These are phyloP conservation scores for Dorcus hopei DNA, from an alignment of 2,888 invertebrate genomes.

Conservation along the genomic window DNA sequence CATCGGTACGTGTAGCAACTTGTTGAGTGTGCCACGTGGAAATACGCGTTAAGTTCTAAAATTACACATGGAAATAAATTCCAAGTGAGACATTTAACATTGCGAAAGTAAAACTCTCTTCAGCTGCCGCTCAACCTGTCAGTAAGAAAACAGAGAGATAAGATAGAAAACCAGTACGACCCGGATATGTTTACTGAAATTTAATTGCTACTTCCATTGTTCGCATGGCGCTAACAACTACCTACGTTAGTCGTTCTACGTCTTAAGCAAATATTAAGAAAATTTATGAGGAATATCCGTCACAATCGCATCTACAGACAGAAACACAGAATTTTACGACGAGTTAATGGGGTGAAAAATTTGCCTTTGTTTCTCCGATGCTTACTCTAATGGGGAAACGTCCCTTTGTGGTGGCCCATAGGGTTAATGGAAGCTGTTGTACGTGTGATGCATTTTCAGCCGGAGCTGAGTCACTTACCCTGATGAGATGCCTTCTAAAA, in stretches of 20 bases:
- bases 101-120: neutral
- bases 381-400: neutral
- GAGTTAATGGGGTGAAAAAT: conserved; percentile 8
- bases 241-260: too few relatives aligned
- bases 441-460: conserved; percentile 18
- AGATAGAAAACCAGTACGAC: conserved; percentile 19
- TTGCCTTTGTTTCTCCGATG: neutral
- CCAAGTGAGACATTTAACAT: neutral
- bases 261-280: too few relatives aligned
- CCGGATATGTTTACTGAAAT: conserved; percentile 21
- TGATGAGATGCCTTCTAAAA: conserved; percentile 26
- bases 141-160: neutral
- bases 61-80: too few relatives aligned
- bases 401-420: neutral
- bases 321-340: too few relatives aligned
- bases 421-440: conserved; percentile 6
- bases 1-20: too few relatives aligned
- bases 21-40: too few relatives aligned
- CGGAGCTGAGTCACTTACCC: conserved; percentile 22
- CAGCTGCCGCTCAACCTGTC: neutral
- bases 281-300: too few relatives aligned
- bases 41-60: too few relatives aligned
- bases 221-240: neutral
- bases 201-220: conserved; percentile 8
- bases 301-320: too few relatives aligned